These are phyloP conservation scores for Acanthopagrus latus DNA, from an alignment of 2,797 vertebrate genomes.

Conservation along the genomic window DNA sequence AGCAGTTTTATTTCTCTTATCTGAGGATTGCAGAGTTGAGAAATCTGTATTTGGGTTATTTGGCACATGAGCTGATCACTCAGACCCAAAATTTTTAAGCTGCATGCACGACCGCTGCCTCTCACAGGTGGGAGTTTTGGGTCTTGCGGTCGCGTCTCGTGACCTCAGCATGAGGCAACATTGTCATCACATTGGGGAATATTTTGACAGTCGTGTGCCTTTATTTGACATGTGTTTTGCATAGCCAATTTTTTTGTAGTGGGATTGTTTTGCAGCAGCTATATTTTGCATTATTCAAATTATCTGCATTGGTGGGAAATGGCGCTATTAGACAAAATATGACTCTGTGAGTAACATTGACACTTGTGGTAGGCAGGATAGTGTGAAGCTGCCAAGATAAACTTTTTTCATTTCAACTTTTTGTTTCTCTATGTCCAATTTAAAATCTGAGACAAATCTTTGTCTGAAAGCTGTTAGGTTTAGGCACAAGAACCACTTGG, in stretches of 20 bases:
- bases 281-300: neutral
- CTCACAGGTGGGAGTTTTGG: neutral
- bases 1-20: conserved; percentile 30
- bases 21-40: neutral
- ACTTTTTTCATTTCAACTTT: no score
- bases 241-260: neutral
- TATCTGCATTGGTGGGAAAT: neutral
- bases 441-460: no score
- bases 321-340: no score
- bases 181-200: neutral
- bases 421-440: no score
- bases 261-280: neutral
- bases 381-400: neutral
- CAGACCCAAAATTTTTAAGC: no score
- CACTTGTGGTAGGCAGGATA: no score
- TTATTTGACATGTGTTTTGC: neutral
- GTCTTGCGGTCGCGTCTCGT: neutral
- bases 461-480: no score
- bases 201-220: neutral
- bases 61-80: neutral
- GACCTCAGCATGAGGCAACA: neutral
- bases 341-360: no score
- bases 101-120: no score
- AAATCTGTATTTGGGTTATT: neutral
- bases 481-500: no score